Evolutionary conservation across 2,888 invertebrate genomes (phyloP).

Genomic region (Coleophora deauratella): DNA sequence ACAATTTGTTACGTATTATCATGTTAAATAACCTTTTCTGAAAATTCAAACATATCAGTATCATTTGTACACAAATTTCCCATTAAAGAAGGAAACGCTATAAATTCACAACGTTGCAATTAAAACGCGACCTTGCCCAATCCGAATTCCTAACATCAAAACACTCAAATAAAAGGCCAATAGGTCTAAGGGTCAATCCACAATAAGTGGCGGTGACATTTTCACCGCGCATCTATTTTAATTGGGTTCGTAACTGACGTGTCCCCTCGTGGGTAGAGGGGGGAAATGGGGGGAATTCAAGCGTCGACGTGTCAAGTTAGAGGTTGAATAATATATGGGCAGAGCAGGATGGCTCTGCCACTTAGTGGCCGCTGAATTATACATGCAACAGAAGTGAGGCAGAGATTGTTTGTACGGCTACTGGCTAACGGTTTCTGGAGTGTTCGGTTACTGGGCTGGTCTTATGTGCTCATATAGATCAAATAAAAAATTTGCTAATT

Average conservation of each 20-base stretch:
- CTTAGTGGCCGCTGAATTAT: conserved; percentile 66
- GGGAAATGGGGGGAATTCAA: conserved; percentile 26
- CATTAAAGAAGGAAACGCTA: no score
- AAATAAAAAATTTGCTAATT: no score
- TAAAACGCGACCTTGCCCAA: conserved; percentile 23
- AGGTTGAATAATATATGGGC: conserved; percentile 63
- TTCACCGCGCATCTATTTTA: conserved; percentile 64
- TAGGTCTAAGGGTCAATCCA: conserved; percentile 67
- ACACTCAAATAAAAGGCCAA: conserved; percentile 63
- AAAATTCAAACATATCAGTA: no score
- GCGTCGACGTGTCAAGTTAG: conserved; percentile 70
- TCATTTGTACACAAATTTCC: no score
- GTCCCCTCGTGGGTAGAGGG: conserved; percentile 18
- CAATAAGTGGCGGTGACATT: conserved; percentile 62
- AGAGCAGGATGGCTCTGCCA: conserved; percentile 64
- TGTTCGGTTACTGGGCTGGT: no score
- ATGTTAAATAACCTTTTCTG: no score
- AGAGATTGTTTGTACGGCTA: conserved; percentile 34
- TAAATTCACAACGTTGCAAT: no score
- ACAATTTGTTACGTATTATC: no score
- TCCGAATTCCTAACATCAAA: conserved; percentile 40
- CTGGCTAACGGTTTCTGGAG: background rate
- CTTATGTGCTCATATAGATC: no score
- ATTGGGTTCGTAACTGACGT: conserved; percentile 64
- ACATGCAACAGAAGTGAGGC: conserved; percentile 39